Evolutionary conservation across 2,888 invertebrate species (phyloP).

Genomic region (Auanema sp.): DNA sequence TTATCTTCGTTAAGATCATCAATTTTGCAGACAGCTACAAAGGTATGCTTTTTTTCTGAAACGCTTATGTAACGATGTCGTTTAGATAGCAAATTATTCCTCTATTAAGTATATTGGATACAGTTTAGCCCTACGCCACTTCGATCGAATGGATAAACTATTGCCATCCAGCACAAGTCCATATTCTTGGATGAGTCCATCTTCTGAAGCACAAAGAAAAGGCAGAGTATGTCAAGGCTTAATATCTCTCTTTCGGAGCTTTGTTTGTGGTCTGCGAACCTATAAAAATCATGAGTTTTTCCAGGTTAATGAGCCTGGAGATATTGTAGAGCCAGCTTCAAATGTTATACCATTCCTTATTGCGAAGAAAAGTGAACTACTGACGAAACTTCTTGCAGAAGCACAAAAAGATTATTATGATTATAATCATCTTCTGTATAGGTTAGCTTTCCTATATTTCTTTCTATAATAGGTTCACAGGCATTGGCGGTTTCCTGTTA

Average conservation of each 20-base stretch:
- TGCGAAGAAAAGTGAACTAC: too few species aligned
- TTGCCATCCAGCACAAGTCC: neutral
- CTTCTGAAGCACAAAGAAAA: neutral
- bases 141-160: constrained; percentile 10
- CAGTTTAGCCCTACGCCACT: constrained; percentile 8
- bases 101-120: constrained; percentile 8
- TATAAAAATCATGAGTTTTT: neutral
- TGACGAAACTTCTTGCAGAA: neutral
- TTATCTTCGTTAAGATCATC: neutral
- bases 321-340: neutral
- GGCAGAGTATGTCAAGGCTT: too few species aligned
- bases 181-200: constrained; percentile 15
- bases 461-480: constrained; percentile 19
- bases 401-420: constrained; percentile 10
- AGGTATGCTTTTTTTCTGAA: constrained; percentile 11
- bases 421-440: constrained; percentile 15
- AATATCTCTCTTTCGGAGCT: too few species aligned
- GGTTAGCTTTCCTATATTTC: neutral
- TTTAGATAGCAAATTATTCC: constrained; percentile 14
- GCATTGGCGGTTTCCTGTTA: constrained; percentile 32
- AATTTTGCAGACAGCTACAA: constrained; percentile 9
- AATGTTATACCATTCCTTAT: too few species aligned
- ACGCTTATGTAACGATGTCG: neutral
- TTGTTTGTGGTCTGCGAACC: too few species aligned
- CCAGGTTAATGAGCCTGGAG: neutral